phyloP scores from a whole-genome alignment of 1,140 invertebrate species.

The Hetaerina americana region DNA sequence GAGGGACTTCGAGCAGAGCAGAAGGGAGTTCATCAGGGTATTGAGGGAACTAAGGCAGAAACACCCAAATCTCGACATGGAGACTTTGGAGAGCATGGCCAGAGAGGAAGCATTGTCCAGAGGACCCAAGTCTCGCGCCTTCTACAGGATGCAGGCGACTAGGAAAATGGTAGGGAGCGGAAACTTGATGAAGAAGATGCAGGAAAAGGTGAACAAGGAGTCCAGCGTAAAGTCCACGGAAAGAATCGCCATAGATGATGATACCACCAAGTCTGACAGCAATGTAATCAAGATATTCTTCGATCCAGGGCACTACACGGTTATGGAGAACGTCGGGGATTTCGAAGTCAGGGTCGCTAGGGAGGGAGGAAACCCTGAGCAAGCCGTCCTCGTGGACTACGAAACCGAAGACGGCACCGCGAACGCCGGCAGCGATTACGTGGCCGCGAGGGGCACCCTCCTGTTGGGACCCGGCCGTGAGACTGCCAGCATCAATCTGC shows the following conservation, averaged over 20 bases:
- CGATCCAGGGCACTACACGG: conserved; percentile 94
- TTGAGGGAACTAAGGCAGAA: conserved; percentile 79
- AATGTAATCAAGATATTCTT: conserved; percentile 62
- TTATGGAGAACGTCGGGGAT: conserved; percentile 93
- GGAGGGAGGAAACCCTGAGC: conserved; percentile 63
- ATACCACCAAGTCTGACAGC: conserved; percentile 41
- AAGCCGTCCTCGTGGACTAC: conserved; percentile 76
- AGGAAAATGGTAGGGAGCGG: conserved; percentile 90
- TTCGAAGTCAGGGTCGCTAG: conserved; percentile 84
- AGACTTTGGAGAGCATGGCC: conserved; percentile 85
- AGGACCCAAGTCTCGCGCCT: conserved; percentile 91
- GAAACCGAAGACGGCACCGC: conserved; percentile 95
- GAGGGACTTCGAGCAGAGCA: conserved; percentile 79
- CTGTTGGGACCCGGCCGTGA: conserved; percentile 75
- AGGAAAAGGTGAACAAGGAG: conserved; percentile 73
- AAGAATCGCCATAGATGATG: conserved; percentile 43
- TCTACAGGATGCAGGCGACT: conserved; percentile 95
- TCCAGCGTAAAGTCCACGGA: conserved; percentile 56
- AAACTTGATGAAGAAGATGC: conserved; percentile 79
- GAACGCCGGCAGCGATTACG: conserved; percentile 87
- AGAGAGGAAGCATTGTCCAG: conserved; percentile 84
- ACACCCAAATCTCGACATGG: conserved; percentile 70
- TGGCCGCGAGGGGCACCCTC: conserved; percentile 72
- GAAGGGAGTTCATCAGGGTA: conserved; percentile 86
- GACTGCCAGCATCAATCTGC: conserved; percentile 67